A percentile compares a stretch with the other conserved stretches of the same genome.
phyloP scores from a whole-genome alignment of 37 sponge, comb jelly and placozoan species.

The Petrosia ficiformis region DNA sequence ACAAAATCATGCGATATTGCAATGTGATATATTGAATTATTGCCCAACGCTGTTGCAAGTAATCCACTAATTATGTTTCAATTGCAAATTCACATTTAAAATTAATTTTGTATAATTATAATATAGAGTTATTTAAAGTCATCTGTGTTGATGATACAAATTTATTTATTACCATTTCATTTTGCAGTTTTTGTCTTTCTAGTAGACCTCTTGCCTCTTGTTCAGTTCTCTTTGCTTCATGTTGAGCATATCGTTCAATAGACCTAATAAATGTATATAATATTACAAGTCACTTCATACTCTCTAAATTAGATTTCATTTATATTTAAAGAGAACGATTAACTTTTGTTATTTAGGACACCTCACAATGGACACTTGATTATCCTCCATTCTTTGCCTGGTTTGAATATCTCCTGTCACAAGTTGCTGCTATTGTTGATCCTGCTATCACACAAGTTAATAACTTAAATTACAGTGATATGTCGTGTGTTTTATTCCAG shows the following conservation, averaged over 20 bases:
- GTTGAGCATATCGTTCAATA: conserved; percentile 78
- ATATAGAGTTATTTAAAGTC: no score
- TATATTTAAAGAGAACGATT: no score
- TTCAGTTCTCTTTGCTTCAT: conserved; percentile 88
- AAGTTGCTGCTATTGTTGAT: conserved; percentile 78
- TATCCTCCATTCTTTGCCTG: conserved; percentile 99
- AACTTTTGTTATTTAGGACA: conserved; percentile 41
- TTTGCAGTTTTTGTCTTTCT: conserved; percentile 87
- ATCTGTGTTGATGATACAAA: no score
- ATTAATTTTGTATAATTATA: no score
- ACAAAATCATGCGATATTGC: no score
- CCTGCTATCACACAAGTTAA: conserved; percentile 68
- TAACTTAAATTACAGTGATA: conserved; percentile 61
- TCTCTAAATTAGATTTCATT: no score
- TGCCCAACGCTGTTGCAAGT: no score
- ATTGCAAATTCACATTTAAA: conserved; percentile 2
- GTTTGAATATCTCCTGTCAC: conserved; percentile 91
- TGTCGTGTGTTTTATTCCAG: conserved; percentile 82
- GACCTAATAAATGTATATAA: conserved; percentile 28
- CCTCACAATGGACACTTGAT: conserved; percentile 98
- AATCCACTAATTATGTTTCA: not conserved
- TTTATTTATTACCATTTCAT: conserved; percentile 77
- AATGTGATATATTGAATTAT: not conserved
- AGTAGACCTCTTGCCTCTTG: conserved; percentile 85
- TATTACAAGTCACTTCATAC: no score